phyloP scores from a whole-genome alignment of 2,113 vertebrate genomes.

The Dasypus novemcinctus region DNA sequence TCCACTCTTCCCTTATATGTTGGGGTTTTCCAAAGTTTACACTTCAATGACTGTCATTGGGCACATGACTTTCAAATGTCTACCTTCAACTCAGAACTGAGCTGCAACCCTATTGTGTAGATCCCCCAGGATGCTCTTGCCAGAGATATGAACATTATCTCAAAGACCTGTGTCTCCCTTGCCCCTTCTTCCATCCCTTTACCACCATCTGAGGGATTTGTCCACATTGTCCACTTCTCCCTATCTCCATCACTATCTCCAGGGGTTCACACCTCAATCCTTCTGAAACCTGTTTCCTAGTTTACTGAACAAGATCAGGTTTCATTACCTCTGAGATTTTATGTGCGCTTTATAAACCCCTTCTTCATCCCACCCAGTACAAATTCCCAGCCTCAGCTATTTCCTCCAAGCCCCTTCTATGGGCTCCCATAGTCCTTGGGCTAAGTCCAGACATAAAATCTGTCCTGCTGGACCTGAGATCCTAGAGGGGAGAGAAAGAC shows the following conservation, averaged over 20 bases:
- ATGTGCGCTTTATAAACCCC: not conserved
- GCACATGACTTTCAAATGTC: not conserved
- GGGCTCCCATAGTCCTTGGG: slow-evolving; percentile 51
- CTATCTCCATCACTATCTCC: slow-evolving; percentile 23
- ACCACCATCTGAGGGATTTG: not conserved
- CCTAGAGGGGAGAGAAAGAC: not conserved
- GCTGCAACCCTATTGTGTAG: not conserved
- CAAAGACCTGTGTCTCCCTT: not conserved
- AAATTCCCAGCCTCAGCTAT: slow-evolving; percentile 12
- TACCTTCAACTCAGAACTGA: not conserved
- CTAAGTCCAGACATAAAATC: not conserved
- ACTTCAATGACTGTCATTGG: not conserved
- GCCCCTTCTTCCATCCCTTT: not conserved
- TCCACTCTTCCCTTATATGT: not conserved
- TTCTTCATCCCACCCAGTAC: not conserved
- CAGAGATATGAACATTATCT: not conserved
- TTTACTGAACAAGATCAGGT: slow-evolving; percentile 53
- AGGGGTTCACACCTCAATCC: slow-evolving; percentile 30
- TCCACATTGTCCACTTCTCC: slow-evolving; percentile 12
- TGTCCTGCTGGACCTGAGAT: not conserved
- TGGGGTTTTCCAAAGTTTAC: not conserved
- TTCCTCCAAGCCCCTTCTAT: slow-evolving; percentile 2
- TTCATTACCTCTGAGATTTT: slow-evolving; percentile 44
- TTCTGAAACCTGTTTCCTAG: slow-evolving; percentile 49
- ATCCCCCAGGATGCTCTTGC: not conserved